Conservation (phyloP, 1,140 invertebrate species). For the Cyphomyrmex costatus region DNA sequence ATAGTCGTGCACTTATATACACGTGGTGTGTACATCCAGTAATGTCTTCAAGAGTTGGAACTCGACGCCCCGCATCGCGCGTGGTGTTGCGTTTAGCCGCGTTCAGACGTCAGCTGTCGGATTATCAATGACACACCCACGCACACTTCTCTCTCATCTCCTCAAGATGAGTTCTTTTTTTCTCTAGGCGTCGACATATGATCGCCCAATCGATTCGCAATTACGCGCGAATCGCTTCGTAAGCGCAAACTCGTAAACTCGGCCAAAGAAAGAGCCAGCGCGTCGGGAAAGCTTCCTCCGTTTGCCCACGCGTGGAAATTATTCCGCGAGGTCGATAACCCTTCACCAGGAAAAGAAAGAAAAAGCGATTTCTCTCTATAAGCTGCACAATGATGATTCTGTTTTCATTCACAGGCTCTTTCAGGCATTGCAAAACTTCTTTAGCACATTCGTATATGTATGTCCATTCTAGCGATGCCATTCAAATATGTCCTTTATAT, state of each 20-base stretch:
- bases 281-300: constrained; percentile 67
- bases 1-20: neutral
- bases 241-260: constrained; percentile 64
- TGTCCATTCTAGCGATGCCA: neutral
- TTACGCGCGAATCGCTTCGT: constrained; percentile 69
- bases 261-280: constrained; percentile 50
- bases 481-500: neutral
- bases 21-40: neutral
- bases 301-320: constrained; percentile 70
- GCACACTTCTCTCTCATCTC: constrained; percentile 44
- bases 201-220: constrained; percentile 63
- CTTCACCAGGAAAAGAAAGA: neutral
- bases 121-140: constrained; percentile 82
- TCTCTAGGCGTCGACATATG: constrained; percentile 26
- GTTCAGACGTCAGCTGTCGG: constrained; percentile 65
- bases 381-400: neutral
- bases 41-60: constrained; percentile 16
- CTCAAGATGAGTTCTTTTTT: constrained; percentile 52
- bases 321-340: constrained; percentile 41
- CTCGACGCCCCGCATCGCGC: constrained; percentile 21
- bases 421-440: neutral
- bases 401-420: neutral
- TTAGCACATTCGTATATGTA: neutral
- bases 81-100: constrained; percentile 60
- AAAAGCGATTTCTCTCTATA: constrained; percentile 5